Conservation (phyloP, 2,113 vertebrate species). For the Pachycephala philippinensis region DNA sequence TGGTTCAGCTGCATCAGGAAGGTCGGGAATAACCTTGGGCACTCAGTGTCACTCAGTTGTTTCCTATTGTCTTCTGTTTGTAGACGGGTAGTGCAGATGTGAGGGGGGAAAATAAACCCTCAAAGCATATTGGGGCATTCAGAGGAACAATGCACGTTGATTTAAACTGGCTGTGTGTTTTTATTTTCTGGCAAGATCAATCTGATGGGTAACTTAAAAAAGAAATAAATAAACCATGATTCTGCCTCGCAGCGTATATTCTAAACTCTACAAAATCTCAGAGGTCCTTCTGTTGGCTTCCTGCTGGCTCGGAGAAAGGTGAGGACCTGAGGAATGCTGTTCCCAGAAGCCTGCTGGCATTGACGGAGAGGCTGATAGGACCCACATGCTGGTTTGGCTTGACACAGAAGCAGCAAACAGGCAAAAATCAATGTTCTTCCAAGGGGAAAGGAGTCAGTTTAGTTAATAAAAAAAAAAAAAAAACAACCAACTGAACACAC, state of each 20-base stretch:
- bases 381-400: not conserved
- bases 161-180: not conserved
- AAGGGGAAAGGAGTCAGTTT: not conserved
- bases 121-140: not conserved
- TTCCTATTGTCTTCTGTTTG: not conserved
- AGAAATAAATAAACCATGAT: not conserved
- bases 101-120: not conserved
- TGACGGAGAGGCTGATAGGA: not conserved
- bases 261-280: not conserved
- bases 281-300: not conserved
- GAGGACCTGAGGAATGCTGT: not conserved
- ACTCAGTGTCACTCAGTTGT: not conserved
- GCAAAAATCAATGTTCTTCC: not conserved
- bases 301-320: not conserved
- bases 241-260: not conserved
- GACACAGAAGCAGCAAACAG: not conserved
- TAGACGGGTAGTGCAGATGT: not conserved
- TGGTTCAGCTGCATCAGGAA: not conserved
- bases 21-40: not conserved
- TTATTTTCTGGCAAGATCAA: not conserved
- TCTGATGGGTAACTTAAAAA: not conserved
- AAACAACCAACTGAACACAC: not conserved
- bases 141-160: not conserved
- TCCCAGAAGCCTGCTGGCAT: not conserved
- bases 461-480: not conserved